These are phyloP conservation scores for Phaethon lepturus DNA, from an alignment of 2,113 vertebrate species.

Conservation along the genomic window DNA sequence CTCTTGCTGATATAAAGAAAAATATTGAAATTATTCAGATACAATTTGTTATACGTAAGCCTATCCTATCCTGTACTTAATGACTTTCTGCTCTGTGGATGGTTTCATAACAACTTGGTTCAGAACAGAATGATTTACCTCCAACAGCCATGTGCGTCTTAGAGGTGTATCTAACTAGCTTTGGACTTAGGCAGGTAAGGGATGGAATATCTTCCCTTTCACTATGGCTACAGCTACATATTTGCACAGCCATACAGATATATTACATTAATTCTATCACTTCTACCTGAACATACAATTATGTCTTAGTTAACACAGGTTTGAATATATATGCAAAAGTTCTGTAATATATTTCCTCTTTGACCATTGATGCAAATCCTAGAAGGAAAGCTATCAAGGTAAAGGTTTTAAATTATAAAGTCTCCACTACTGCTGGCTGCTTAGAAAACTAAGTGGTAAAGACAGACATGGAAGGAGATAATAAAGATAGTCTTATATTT, in stretches of 20 bases:
- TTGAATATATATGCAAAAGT: background rate
- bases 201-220: background rate
- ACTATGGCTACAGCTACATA: background rate
- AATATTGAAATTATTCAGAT: background rate
- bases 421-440: background rate
- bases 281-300: background rate
- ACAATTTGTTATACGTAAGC: background rate
- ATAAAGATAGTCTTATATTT: background rate
- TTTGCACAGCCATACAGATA: background rate
- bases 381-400: background rate
- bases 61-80: background rate
- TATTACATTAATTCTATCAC: background rate
- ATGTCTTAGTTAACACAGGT: background rate
- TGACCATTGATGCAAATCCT: background rate
- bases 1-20: background rate
- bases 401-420: background rate
- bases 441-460: background rate
- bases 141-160: background rate
- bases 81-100: background rate
- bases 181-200: background rate
- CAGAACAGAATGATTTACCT: background rate
- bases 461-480: background rate
- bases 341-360: background rate
- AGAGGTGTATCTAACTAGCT: background rate
- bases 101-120: background rate